A percentile compares a stretch with the other conserved stretches of the same genome.
These are phyloP conservation scores for Drosophila buzzatii DNA, from an alignment of 2,888 invertebrate genomes.

Conservation along the genomic window DNA sequence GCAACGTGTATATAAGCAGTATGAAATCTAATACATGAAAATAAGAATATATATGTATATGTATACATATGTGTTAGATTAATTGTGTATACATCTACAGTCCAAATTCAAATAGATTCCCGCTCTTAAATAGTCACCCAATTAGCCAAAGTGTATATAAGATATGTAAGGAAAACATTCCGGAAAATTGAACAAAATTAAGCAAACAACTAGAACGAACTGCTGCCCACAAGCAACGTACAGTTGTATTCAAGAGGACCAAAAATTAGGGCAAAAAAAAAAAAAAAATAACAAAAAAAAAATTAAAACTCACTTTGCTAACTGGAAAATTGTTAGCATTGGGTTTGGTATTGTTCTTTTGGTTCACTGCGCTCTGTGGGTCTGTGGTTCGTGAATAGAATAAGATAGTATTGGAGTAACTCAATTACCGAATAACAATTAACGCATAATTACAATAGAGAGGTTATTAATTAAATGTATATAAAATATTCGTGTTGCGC, in stretches of 20 bases:
- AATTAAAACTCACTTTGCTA: constrained; percentile 20
- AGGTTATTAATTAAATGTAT: constrained; percentile 57
- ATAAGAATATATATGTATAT: neutral
- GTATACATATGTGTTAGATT: neutral
- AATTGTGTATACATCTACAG: constrained; percentile 12
- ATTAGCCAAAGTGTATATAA: constrained; percentile 65
- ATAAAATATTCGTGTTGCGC: constrained; percentile 53
- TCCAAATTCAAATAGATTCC: constrained; percentile 20
- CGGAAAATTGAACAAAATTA: constrained; percentile 28
- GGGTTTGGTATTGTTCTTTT: constrained; percentile 3
- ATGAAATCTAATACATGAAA: neutral
- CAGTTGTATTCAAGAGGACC: constrained; percentile 20
- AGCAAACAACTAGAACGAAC: constrained; percentile 3
- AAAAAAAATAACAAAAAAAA: neutral
- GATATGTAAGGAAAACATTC: constrained; percentile 12
- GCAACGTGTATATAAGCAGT: constrained; percentile 43
- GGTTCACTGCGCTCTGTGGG: constrained; percentile 7
- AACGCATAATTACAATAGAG: constrained; percentile 43
- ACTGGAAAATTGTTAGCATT: constrained; percentile 20
- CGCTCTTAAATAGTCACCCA: constrained; percentile 34
- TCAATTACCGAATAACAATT: constrained; percentile 48
- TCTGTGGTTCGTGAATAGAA: constrained; percentile 34
- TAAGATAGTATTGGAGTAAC: constrained; percentile 20
- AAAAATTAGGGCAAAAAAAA: neutral
- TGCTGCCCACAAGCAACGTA: constrained; percentile 5